Percentiles rank a stretch among this genome's conserved stretches.
Conservation (phyloP, 2,888 invertebrate genomes). For the Drosophila antonietae region DNA sequence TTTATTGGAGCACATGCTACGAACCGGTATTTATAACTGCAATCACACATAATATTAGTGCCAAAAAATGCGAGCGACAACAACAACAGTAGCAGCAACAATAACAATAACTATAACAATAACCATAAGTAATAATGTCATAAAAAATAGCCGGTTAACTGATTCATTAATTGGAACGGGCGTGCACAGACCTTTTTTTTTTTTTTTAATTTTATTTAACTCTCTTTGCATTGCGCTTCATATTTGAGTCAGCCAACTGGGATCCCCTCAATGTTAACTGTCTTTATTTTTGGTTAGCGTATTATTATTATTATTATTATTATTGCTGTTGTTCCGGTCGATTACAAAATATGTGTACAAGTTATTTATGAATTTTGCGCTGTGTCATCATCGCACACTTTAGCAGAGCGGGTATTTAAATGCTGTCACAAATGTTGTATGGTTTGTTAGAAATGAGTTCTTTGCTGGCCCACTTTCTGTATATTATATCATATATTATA, state of each 20-base stretch:
- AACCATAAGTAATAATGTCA: constrained; percentile 15
- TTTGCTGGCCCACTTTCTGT: not conserved
- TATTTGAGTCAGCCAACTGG: constrained; percentile 24
- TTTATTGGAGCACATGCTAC: constrained; percentile 61
- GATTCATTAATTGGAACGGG: constrained; percentile 66
- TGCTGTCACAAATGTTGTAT: not conserved
- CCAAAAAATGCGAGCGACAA: constrained; percentile 62
- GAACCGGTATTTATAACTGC: constrained; percentile 79
- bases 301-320: not conserved
- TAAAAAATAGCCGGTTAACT: constrained; percentile 67
- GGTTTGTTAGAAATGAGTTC: not conserved
- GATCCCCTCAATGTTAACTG: constrained; percentile 59
- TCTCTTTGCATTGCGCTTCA: constrained; percentile 2
- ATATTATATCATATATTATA: not conserved
- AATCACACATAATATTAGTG: constrained; percentile 65
- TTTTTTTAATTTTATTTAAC: not conserved
- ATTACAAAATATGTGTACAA: constrained; percentile 73
- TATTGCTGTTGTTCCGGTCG: constrained; percentile 43
- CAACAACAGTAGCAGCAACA: constrained; percentile 15
- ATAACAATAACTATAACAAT: constrained; percentile 27
- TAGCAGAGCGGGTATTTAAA: not conserved
- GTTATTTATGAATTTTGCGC: constrained; percentile 48
- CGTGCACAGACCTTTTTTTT: constrained; percentile 34
- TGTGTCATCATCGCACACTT: constrained; percentile 44
- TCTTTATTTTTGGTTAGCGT: constrained; percentile 28